phyloP scores from a whole-genome alignment of 2,113 vertebrate species.

The Rhynchomys soricoides region DNA sequence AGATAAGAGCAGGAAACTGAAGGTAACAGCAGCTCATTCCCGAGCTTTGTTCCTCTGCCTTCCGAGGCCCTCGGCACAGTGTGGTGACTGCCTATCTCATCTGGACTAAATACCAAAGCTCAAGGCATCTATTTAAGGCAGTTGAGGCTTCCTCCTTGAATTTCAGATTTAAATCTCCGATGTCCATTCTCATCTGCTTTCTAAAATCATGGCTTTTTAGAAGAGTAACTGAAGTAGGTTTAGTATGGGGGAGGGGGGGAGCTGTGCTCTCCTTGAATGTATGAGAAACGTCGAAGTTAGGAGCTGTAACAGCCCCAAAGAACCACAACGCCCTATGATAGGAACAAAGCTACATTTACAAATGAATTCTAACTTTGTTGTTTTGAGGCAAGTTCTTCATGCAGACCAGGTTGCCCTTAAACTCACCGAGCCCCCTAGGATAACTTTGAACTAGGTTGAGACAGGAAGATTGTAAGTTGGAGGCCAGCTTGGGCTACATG shows the following conservation, averaged over 20 bases:
- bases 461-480: neutral
- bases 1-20: slow-evolving; percentile 65
- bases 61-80: neutral
- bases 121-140: slow-evolving; percentile 75
- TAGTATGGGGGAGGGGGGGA: neutral
- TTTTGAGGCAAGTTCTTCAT: neutral
- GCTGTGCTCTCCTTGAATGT: neutral
- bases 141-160: slow-evolving; percentile 66
- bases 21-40: slow-evolving; percentile 32
- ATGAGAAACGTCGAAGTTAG: slow-evolving; percentile 18
- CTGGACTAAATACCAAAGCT: slow-evolving; percentile 78
- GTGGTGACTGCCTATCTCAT: slow-evolving; percentile 65
- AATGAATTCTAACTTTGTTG: neutral
- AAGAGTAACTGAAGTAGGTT: slow-evolving; percentile 47
- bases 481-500: neutral
- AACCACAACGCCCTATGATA: neutral
- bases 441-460: neutral
- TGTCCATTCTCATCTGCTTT: slow-evolving; percentile 65
- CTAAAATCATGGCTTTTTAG: slow-evolving; percentile 67
- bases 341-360: neutral
- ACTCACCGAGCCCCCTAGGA: neutral
- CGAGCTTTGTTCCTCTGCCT: slow-evolving; percentile 47
- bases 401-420: neutral
- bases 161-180: slow-evolving; percentile 78
- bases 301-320: neutral